Evolutionary conservation across 2,888 invertebrate species (phyloP).

Genomic region (Spodoptera exigua): DNA sequence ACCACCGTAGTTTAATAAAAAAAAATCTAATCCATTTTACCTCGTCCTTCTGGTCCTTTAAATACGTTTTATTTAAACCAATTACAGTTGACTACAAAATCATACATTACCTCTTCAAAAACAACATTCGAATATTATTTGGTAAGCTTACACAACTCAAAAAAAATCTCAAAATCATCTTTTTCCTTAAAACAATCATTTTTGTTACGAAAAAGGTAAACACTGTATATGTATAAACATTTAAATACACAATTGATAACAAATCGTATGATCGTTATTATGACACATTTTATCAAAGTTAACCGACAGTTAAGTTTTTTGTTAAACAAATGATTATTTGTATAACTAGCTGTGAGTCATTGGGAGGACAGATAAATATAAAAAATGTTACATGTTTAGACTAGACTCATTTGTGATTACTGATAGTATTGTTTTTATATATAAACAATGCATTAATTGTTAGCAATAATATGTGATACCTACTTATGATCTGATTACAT

Average conservation of each 20-base stretch:
- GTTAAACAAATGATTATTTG: slow-evolving; percentile 22
- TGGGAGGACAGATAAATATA: slow-evolving; percentile 27
- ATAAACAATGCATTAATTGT: slow-evolving; percentile 19
- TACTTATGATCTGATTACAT: background rate
- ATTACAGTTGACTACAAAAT: too few relatives aligned
- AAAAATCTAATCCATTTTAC: too few relatives aligned
- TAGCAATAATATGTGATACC: slow-evolving; percentile 5
- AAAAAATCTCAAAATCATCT: background rate
- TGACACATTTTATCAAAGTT: slow-evolving; percentile 31
- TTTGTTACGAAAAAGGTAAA: slow-evolving; percentile 13
- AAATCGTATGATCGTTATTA: slow-evolving; percentile 34
- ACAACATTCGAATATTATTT: too few relatives aligned
- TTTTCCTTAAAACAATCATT: slow-evolving; percentile 12
- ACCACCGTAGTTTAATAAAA: too few relatives aligned
- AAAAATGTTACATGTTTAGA: slow-evolving; percentile 36
- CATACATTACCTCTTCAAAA: too few relatives aligned
- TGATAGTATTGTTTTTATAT: slow-evolving; percentile 29
- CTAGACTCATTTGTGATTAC: slow-evolving; percentile 5
- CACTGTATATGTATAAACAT: slow-evolving; percentile 22
- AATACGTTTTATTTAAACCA: too few relatives aligned
- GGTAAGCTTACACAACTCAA: too few relatives aligned
- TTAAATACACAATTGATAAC: slow-evolving; percentile 27
- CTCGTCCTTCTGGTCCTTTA: too few relatives aligned
- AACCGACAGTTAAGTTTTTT: slow-evolving; percentile 19
- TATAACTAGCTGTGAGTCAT: slow-evolving; percentile 23